These are phyloP conservation scores for Blastobasis adustella DNA, from an alignment of 2,888 invertebrate genomes.

Conservation along the genomic window DNA sequence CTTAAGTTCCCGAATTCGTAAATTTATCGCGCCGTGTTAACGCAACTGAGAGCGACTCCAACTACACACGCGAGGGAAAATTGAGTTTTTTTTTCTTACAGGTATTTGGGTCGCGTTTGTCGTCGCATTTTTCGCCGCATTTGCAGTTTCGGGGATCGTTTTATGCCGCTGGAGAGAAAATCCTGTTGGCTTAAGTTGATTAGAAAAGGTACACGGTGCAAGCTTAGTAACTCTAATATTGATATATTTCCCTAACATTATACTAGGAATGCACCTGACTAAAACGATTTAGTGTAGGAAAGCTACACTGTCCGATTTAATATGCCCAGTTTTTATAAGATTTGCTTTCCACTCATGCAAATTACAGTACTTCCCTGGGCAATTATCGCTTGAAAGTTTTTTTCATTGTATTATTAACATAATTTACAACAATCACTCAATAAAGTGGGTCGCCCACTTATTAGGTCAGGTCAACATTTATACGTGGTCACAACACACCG, in stretches of 20 bases:
- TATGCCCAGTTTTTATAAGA: too few species aligned
- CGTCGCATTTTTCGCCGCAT: slow-evolving; percentile 18
- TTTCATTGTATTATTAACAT: slow-evolving; percentile 8
- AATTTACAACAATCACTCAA: slow-evolving; percentile 33
- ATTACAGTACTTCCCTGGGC: too few species aligned
- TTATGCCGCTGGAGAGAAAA: too few species aligned
- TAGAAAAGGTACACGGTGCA: too few species aligned
- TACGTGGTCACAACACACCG: not conserved
- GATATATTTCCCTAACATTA: too few species aligned
- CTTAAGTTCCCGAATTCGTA: slow-evolving; percentile 1
- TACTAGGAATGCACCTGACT: too few species aligned
- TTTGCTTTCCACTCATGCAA: too few species aligned
- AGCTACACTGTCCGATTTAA: too few species aligned
- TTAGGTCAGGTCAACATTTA: slow-evolving; percentile 22
- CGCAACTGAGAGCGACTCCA: slow-evolving; percentile 25
- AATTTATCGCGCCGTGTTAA: slow-evolving; percentile 20
- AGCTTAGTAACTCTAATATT: too few species aligned
- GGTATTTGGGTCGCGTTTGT: slow-evolving; percentile 32
- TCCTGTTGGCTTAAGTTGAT: too few species aligned
- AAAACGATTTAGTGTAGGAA: too few species aligned
- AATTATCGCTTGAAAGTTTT: too few species aligned
- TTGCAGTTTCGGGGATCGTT: not conserved
- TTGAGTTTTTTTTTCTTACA: slow-evolving; percentile 15
- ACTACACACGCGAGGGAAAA: slow-evolving; percentile 35
- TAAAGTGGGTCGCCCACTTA: slow-evolving; percentile 36